Evolutionary conservation across 2,113 vertebrate species (phyloP), one percentile per base, ranked within the genome.

Genomic region (Colius striatus): DNA sequence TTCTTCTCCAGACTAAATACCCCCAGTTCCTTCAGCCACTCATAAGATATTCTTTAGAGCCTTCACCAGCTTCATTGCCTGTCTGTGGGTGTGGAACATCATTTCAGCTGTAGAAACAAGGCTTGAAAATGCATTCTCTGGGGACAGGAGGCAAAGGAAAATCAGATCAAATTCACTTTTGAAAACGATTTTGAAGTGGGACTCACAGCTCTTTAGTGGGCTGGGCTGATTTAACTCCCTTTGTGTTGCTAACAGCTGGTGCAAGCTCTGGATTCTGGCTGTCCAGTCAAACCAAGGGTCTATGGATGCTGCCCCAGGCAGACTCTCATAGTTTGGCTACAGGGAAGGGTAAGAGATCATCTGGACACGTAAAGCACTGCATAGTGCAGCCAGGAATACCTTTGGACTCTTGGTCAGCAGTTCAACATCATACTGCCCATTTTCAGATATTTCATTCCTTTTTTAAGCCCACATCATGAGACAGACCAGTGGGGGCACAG

Each of bases 111-210:
- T 6, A 65, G 65, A n/a, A 84, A 47, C 43, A 70, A 41, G 13
- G 58, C 50, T 93, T 54, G n/a, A 74, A 92, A 83, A 66, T 53
- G 62, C 41, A 80, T 0, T 0, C 20, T 80, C 50, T 68, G 62
- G 30, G 83, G 71, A 9, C 50, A 58, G 22, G 16, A 92, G 62
- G 38, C 0, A 6, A 71, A 89, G 74, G 45, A 75, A 92, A 87
- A 85, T 82, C 74, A 67, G 82, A 60, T 90, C 55, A 92, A 93
- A 95, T 82, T 43, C 25, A 65, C 48, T 85, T 88, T 71, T 93
- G 71, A 34, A 43, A 36, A 88, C 66, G 74, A 79, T 78, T 92
- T 72, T 85, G 34, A 94, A 83, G 88, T 68, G 62, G 90, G 22
- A 63, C 26, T 92, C 54, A 16, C 71, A 77, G 82, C 47, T 94